Percentiles rank a stretch among this genome's conserved stretches.
phyloP scores from a whole-genome alignment of 2,113 vertebrate species.

The Setophaga coronata region DNA sequence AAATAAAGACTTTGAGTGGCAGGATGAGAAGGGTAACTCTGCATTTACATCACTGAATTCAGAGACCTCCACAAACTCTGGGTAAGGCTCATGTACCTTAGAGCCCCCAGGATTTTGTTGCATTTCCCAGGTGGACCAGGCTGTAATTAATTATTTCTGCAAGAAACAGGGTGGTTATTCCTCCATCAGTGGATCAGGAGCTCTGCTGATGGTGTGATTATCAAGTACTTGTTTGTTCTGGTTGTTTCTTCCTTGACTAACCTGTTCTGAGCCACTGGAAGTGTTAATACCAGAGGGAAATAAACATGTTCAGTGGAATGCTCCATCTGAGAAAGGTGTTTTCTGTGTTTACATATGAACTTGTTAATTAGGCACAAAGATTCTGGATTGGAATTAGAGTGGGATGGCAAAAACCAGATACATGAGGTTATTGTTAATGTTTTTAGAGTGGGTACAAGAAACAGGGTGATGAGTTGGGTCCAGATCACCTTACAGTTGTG shows the following conservation, averaged over 20 bases:
- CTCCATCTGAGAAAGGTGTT: background rate
- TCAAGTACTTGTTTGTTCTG: background rate
- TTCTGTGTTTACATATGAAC: fast-evolving
- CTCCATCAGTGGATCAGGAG: background rate
- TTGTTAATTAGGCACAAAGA: background rate
- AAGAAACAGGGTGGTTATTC: background rate
- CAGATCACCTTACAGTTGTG: background rate
- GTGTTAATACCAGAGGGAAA: background rate
- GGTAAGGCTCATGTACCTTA: fast-evolving
- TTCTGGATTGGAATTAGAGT: background rate
- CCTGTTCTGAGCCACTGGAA: background rate
- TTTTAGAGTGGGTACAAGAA: background rate
- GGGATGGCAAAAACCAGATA: background rate
- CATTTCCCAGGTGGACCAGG: background rate
- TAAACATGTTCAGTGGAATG: background rate
- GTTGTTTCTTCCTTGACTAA: background rate
- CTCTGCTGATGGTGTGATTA: background rate
- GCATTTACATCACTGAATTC: background rate
- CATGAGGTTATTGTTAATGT: background rate
- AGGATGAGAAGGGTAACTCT: background rate
- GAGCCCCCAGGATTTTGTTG: background rate
- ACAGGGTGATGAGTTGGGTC: background rate
- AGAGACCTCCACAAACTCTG: background rate
- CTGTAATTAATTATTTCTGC: background rate
- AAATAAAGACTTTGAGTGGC: background rate